phyloP scores from a whole-genome alignment of 1,140 invertebrate genomes.

The Megalopta genalis region DNA sequence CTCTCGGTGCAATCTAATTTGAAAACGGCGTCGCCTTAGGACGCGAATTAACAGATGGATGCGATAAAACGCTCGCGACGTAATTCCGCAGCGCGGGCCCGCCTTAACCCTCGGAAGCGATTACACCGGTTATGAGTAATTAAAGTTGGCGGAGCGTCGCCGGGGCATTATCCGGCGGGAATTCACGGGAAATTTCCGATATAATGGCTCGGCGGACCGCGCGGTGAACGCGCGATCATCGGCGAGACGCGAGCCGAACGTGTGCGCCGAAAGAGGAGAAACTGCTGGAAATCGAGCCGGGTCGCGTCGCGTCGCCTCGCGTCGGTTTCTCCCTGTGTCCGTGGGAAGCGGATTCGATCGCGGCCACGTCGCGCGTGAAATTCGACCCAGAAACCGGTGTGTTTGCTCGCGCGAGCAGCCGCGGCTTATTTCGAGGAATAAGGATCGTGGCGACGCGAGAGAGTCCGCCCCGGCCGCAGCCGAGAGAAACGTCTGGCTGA shows the following conservation, averaged over 20 bases:
- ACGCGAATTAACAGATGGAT: conserved; percentile 50
- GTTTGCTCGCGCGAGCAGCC: not conserved
- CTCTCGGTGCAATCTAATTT: conserved; percentile 41
- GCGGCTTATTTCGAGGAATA: not conserved
- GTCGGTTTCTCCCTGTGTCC: not conserved
- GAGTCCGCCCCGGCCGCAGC: too few species aligned
- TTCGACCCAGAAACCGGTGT: not conserved
- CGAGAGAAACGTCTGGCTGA: too few species aligned
- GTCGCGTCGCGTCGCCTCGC: not conserved
- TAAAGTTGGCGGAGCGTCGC: conserved; percentile 45
- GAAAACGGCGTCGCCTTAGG: conserved; percentile 32
- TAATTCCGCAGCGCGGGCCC: conserved; percentile 38
- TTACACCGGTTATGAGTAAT: conserved; percentile 50
- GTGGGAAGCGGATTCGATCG: conserved; percentile 10
- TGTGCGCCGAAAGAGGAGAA: not conserved
- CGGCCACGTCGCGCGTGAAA: not conserved
- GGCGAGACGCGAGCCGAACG: not conserved
- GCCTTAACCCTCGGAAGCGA: conserved; percentile 47
- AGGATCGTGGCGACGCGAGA: not conserved
- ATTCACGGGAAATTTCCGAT: conserved; percentile 7
- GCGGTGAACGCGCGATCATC: not conserved
- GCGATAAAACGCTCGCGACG: conserved; percentile 45
- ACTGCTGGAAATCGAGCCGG: too few species aligned
- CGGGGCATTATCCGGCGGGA: conserved; percentile 16
- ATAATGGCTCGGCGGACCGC: not conserved